Base-by-base conservation (phyloP, 2,113 vertebrate genomes). In the Apeltes quadracus region DNA sequence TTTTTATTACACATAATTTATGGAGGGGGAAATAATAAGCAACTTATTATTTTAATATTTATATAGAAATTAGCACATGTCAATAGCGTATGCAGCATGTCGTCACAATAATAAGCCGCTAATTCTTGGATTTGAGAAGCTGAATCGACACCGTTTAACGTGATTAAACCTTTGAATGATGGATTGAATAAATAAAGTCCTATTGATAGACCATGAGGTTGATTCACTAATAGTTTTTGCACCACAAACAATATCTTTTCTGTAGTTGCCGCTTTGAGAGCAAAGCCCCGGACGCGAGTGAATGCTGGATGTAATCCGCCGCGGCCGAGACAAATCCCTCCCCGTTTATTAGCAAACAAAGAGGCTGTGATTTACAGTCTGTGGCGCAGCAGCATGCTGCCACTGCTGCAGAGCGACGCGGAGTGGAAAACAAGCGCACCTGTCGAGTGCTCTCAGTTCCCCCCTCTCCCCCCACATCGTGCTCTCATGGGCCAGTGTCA, bases 291-390 rank as follows among this genome's bases (percentile, higher is more conserved):
- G 29, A 22, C 25, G 44, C 5, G 3, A 15, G 12, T 1, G 9
- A n/a, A 38, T 54, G 27, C 38, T 25, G n/a, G 36, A 54, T 61
- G n/a, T 68, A 73, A 79, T 84, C 68, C 69, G 34, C 58, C 15
- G 54, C 69, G 64, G 67, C 38, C 61, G 23, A 20, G 59, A 75
- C 69, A 76, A 84, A 84, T 79, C 56, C 55, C 56, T 50, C 27
- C 36, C 29, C 44, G 58, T 75, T 76, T 69, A 36, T 67, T 79
- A 51, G 61, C 71, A 78, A 81, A 86, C 82, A 84, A 80, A 82
- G 79, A 71, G 53, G 56, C 55, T 50, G 57, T 68, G 64, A 78
- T 54, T 81, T 70, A 76, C 58, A 63, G 71, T n/a, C 15, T 16
- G 74, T 57, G 58, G 71, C 67, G 0, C 76, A 61, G 29, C n/a